These are phyloP conservation scores for Coecobrya sp. DNA, from an alignment of 2,888 invertebrate genomes.

Conservation along the genomic window DNA sequence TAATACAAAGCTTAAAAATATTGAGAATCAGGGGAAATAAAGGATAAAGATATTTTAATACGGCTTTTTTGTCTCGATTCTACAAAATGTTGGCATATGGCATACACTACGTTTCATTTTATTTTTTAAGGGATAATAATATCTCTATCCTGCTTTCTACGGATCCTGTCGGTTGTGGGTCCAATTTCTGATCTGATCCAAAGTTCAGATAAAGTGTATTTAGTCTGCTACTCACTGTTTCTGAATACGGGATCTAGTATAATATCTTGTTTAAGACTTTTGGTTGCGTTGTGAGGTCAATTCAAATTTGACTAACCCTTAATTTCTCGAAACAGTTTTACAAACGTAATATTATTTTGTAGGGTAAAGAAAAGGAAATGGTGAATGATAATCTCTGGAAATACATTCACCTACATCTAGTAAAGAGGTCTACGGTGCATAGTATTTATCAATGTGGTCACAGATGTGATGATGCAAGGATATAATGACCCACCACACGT, in stretches of 20 bases:
- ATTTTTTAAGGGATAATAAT: conserved; percentile 28
- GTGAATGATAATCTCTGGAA: neutral
- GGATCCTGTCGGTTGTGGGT: conserved; percentile 9
- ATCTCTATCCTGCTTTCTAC: conserved; percentile 10
- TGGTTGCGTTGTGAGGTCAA: conserved; percentile 31
- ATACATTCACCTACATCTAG: neutral
- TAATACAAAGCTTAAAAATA: neutral
- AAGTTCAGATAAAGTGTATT: conserved; percentile 52
- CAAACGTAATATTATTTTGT: neutral
- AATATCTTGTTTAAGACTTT: neutral
- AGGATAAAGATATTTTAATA: conserved; percentile 24
- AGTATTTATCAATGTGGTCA: too few species aligned
- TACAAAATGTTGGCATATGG: conserved; percentile 39
- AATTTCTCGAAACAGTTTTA: conserved; percentile 38
- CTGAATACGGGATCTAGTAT: neutral
- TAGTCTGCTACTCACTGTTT: conserved; percentile 2
- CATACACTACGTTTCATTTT: conserved; percentile 27
- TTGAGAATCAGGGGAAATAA: conserved; percentile 17
- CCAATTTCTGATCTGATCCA: conserved; percentile 60
- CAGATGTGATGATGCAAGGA: too few species aligned
- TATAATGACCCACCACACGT: neutral
- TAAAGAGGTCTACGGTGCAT: neutral
- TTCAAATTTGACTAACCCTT: conserved; percentile 36
- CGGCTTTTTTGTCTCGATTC: neutral
- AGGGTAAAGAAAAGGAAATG: neutral